Evolutionary conservation across 1,140 invertebrate species (phyloP).

Genomic region (Zophobas morio): DNA sequence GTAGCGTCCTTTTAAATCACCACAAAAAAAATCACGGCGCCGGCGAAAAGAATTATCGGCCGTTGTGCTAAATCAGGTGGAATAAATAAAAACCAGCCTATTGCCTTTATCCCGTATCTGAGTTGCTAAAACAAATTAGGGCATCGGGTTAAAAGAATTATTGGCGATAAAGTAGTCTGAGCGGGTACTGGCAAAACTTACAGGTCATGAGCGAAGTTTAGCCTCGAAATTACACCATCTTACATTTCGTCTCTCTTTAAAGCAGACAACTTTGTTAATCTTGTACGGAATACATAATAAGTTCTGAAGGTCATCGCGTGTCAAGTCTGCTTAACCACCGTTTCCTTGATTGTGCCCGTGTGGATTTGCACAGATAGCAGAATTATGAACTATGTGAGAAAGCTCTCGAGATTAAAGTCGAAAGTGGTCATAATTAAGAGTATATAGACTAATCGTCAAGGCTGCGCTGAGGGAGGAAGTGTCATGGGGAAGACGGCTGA

Average conservation of each 20-base stretch:
- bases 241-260: not conserved
- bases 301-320: slow-evolving; percentile 25
- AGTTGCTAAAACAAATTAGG: not conserved
- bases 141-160: not conserved
- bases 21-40: not conserved
- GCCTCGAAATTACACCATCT: not conserved
- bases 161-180: slow-evolving; percentile 5
- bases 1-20: not conserved
- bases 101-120: not conserved
- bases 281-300: slow-evolving; percentile 25
- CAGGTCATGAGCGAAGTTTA: slow-evolving; percentile 1
- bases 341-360: slow-evolving; percentile 33
- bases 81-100: slow-evolving; percentile 11
- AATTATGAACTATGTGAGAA: slow-evolving; percentile 23
- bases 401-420: slow-evolving; percentile 7
- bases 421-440: slow-evolving; percentile 1
- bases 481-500: too few relatives aligned
- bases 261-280: slow-evolving; percentile 26
- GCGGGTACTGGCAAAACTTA: not conserved
- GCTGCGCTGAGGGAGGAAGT: too few relatives aligned
- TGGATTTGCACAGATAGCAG: slow-evolving; percentile 29
- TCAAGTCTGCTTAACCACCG: slow-evolving; percentile 6
- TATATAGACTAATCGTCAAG: not conserved
- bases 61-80: not conserved
- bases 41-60: slow-evolving; percentile 4